Evolutionary conservation across 2,797 vertebrate species (phyloP).

Genomic region (Loris lydekkerianus): DNA sequence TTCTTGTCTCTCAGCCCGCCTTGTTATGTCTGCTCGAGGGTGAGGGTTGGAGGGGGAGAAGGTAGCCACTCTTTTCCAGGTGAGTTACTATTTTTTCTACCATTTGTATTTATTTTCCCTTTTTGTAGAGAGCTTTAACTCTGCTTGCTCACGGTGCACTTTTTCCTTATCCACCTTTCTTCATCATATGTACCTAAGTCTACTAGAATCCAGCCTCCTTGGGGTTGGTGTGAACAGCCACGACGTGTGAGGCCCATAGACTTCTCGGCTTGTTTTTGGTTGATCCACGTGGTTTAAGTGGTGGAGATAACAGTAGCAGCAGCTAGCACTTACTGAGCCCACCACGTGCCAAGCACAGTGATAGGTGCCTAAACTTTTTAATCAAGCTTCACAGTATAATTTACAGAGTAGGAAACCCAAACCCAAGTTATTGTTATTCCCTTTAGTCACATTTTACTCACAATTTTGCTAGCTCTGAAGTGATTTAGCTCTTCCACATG

Average conservation of each 20-base stretch:
- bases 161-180: neutral
- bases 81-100: neutral
- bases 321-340: neutral
- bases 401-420: neutral
- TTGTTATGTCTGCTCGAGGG: neutral
- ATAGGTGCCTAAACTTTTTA: too few relatives aligned
- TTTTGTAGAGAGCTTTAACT: neutral
- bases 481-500: neutral
- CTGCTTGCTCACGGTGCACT: neutral
- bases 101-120: neutral
- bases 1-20: neutral
- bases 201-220: neutral
- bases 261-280: neutral
- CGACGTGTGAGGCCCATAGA: neutral
- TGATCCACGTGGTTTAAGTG: neutral
- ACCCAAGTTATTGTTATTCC: neutral
- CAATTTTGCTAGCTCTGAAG: neutral
- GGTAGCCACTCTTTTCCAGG: neutral
- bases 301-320: neutral
- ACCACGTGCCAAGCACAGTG: neutral
- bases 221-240: neutral
- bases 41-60: neutral
- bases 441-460: neutral
- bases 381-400: neutral
- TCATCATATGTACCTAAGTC: neutral